These are phyloP conservation scores for Poeciliopsis occidentalis DNA, from an alignment of 2,113 vertebrate species.

Conservation along the genomic window DNA sequence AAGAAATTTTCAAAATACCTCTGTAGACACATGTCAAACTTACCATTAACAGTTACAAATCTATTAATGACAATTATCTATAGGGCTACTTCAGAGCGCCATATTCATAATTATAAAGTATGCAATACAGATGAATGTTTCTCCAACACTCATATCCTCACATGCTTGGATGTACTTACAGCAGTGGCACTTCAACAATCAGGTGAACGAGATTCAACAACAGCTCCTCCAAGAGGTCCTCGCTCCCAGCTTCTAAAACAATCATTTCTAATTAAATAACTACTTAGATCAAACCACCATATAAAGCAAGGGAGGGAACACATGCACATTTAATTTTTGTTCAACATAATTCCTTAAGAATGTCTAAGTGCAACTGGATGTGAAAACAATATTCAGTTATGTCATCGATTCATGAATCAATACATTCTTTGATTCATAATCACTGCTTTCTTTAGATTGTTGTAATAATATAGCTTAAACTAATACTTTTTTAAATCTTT, in stretches of 20 bases:
- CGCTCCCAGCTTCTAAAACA: slow-evolving; percentile 79
- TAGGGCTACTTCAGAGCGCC: not conserved
- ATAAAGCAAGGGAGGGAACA: too few species aligned
- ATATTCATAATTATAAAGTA: slow-evolving; percentile 19
- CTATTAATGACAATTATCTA: not conserved
- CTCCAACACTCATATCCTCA: not conserved
- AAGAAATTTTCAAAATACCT: not conserved
- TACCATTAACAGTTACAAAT: not conserved
- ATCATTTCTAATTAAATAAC: too few species aligned
- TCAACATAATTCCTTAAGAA: too few species aligned
- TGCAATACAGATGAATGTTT: not conserved
- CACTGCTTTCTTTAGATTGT: too few species aligned
- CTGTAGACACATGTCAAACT: not conserved
- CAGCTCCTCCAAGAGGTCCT: slow-evolving; percentile 94
- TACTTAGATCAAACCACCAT: too few species aligned
- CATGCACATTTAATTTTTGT: too few species aligned
- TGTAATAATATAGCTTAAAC: not conserved
- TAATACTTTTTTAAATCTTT: not conserved
- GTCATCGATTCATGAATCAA: too few species aligned
- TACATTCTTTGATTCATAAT: too few species aligned
- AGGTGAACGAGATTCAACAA: slow-evolving; percentile 93
- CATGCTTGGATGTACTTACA: slow-evolving; percentile 85
- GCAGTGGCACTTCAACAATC: slow-evolving; percentile 92
- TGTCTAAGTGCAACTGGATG: too few species aligned
- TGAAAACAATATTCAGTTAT: too few species aligned